A percentile compares a stretch with the other conserved stretches of the same genome.
phyloP scores from a whole-genome alignment of 2,113 vertebrate species.

The Oreochromis aureus region DNA sequence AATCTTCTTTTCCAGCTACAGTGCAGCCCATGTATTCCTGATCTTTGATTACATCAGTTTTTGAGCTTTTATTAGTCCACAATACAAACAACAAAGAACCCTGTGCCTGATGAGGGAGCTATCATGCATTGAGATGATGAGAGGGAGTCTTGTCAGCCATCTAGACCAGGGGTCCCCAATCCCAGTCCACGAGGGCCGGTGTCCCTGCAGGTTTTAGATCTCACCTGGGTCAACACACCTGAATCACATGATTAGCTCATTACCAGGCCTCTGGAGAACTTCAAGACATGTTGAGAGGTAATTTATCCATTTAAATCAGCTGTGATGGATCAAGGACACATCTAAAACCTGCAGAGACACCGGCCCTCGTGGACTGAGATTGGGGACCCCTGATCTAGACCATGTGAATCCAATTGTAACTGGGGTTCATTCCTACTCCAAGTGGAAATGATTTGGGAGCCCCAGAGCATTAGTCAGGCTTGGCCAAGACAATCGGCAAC shows the following conservation, averaged over 20 bases:
- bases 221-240: too few species aligned
- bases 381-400: too few species aligned
- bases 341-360: too few species aligned
- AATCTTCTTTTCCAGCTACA: constrained; percentile 27
- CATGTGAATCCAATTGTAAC: constrained; percentile 47
- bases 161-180: too few species aligned
- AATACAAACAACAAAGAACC: constrained; percentile 6
- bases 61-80: constrained; percentile 16
- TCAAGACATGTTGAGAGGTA: too few species aligned
- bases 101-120: constrained; percentile 21
- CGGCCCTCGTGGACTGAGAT: too few species aligned
- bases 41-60: constrained; percentile 28
- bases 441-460: constrained; percentile 60
- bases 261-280: too few species aligned
- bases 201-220: too few species aligned
- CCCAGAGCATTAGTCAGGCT: constrained; percentile 59
- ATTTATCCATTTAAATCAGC: too few species aligned
- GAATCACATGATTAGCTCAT: too few species aligned
- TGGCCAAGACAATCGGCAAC: constrained; percentile 27
- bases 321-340: too few species aligned
- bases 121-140: constrained; percentile 1
- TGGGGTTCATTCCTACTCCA: constrained; percentile 45
- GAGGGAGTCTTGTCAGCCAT: constrained; percentile 20
- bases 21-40: background rate
- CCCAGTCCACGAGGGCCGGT: too few species aligned